These are phyloP conservation scores for Babylonia areolata DNA, from an alignment of 1,140 invertebrate genomes.

Conservation along the genomic window DNA sequence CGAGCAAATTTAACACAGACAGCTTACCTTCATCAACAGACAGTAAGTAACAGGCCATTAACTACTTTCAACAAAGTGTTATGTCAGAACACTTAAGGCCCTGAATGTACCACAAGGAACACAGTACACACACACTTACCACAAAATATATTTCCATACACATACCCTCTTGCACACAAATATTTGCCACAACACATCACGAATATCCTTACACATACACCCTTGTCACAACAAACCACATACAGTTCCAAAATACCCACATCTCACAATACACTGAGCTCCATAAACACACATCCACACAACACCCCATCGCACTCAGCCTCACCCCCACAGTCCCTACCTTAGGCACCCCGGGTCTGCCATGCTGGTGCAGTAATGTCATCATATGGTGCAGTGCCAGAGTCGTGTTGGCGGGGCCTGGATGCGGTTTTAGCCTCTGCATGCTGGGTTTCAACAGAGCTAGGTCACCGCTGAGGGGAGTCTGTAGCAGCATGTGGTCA, in stretches of 20 bases:
- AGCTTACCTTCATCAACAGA: no score
- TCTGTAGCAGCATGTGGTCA: not conserved
- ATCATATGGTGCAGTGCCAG: not conserved
- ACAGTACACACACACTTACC: constrained; percentile 12
- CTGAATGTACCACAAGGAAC: not conserved
- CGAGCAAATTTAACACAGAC: no score
- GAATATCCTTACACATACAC: no score
- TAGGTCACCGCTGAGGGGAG: not conserved
- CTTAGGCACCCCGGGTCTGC: constrained; percentile 6
- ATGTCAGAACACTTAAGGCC: no score
- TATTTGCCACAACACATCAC: no score
- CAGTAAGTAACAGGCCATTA: no score
- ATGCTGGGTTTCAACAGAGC: not conserved
- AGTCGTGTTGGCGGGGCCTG: not conserved
- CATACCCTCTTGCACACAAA: constrained; percentile 4
- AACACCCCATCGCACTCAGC: no score
- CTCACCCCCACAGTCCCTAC: not conserved
- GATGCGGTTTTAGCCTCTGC: not conserved
- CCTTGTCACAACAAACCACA: no score
- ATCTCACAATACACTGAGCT: no score
- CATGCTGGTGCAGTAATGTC: not conserved
- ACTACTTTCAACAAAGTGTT: no score
- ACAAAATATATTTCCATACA: not conserved
- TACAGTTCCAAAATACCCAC: no score
- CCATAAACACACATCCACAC: no score